A percentile compares a stretch with the other conserved stretches of the same genome.
phyloP scores from a whole-genome alignment of 2,888 invertebrate genomes.

The Pardosa pseudoannulata region DNA sequence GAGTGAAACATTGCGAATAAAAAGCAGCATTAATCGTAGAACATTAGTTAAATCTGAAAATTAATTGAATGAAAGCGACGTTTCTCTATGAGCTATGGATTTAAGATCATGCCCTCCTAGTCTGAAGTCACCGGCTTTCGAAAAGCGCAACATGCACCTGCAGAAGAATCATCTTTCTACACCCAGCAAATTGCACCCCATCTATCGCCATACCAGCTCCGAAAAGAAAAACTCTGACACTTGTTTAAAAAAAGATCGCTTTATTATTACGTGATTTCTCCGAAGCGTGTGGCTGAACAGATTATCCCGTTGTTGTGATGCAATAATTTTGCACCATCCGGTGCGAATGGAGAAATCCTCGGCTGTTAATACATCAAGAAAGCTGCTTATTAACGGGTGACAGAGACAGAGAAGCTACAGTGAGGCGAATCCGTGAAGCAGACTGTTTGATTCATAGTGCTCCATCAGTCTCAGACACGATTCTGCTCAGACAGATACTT shows the following conservation, averaged over 20 bases:
- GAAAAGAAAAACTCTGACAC: neutral
- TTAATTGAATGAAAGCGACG: too few species aligned
- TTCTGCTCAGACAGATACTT: too few species aligned
- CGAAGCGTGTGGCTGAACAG: too few species aligned
- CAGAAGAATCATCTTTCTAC: neutral
- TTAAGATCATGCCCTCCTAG: too few species aligned
- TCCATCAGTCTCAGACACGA: neutral
- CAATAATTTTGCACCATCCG: neutral
- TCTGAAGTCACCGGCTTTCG: too few species aligned
- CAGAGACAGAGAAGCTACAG: neutral
- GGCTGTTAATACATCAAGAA: neutral
- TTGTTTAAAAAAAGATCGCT: neutral
- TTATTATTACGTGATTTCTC: neutral
- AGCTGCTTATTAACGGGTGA: neutral
- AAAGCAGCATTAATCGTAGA: too few species aligned
- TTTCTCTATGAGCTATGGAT: too few species aligned
- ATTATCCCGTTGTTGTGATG: too few species aligned
- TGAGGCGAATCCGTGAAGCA: neutral
- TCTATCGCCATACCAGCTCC: neutral
- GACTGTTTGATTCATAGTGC: neutral
- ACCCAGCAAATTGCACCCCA: neutral
- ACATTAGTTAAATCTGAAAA: too few species aligned
- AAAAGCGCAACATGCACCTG: neutral
- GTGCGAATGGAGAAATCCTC: neutral
- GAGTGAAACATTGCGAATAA: too few species aligned